phyloP scores from a whole-genome alignment of 92 coral and sea anemone genomes.

The Paragorgia papillata region DNA sequence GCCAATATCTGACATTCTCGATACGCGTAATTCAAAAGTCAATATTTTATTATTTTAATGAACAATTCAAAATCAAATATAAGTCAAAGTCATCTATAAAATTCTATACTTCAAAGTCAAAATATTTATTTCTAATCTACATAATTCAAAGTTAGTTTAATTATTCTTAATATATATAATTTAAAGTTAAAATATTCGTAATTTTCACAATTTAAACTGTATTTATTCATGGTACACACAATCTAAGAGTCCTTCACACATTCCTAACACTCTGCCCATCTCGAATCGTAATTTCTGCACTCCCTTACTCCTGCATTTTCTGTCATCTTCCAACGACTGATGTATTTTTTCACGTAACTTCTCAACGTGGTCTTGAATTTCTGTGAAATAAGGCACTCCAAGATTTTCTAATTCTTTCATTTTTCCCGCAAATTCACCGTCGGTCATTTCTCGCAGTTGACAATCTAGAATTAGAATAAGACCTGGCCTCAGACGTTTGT shows the following conservation, averaged over 20 bases:
- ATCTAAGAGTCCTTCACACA: constrained; percentile 70
- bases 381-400: constrained; percentile 30
- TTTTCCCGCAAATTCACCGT: not conserved
- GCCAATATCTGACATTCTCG: too few relatives aligned
- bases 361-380: constrained; percentile 18
- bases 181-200: too few relatives aligned
- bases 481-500: not conserved
- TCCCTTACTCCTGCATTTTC: constrained; percentile 78
- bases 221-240: constrained; percentile 72
- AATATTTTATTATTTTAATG: too few relatives aligned
- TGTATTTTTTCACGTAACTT: constrained; percentile 1
- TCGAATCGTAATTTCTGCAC: constrained; percentile 76
- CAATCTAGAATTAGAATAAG: not conserved
- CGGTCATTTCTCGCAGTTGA: constrained; percentile 25
- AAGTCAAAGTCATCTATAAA: too few relatives aligned
- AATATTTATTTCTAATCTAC: too few relatives aligned
- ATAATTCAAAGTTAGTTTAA: too few relatives aligned
- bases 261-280: constrained; percentile 78
- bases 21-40: too few relatives aligned
- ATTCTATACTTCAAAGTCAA: too few relatives aligned
- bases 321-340: constrained; percentile 62
- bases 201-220: not conserved
- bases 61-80: too few relatives aligned
- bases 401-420: constrained; percentile 9
- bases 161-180: too few relatives aligned